Evolutionary conservation across 1,140 invertebrate species (phyloP), one percentile per base, ranked within the genome.

Genomic region (Anastrepha obliqua): DNA sequence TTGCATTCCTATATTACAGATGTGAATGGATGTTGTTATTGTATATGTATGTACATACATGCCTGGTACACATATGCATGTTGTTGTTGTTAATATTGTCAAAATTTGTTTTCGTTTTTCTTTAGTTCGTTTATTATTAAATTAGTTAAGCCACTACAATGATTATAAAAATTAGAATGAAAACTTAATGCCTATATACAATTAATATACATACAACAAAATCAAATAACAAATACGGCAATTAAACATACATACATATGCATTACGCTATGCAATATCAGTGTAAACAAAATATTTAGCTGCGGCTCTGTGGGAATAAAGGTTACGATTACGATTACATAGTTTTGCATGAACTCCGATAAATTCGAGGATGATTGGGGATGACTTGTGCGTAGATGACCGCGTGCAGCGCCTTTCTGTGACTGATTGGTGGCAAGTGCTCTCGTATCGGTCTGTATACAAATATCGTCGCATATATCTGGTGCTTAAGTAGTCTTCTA

Each of bases 71-170:
- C 15, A 15, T 62, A 62, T 29, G 29, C 29, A 29, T 29, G 51
- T 55, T 62, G 4, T 62, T 62, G 60, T 62, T 62, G 60, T 55
- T 55, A 55, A 55, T 55, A 8, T 55, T 6, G 60, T 62, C n/a
- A 9, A 17, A 1, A 4, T 4, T 62, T 62, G 13, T 4, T 62
- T 62, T 62, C 15, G 15, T 17, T 62, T 17, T 62, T 62, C 60
- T 5, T 62, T n/a, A 15, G 4, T 62, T 62, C 15, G 15, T 62
- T 62, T 62, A 62, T 62, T 62, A 62, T 62, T 62, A 62, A 15
- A 62, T 62, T 62, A 62, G 60, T 62, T 17, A 62, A 62, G 60
- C 60, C 60, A 62, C 60, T 62, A n/a, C 13, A 62, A 62, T 62
- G n/a, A 13, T 62, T 13, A 17, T 62, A 62, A 15, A 62, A 15